These are phyloP conservation scores for Desmophyllum pertusum DNA, from an alignment of 92 coral and sea anemone species.

Conservation along the genomic window DNA sequence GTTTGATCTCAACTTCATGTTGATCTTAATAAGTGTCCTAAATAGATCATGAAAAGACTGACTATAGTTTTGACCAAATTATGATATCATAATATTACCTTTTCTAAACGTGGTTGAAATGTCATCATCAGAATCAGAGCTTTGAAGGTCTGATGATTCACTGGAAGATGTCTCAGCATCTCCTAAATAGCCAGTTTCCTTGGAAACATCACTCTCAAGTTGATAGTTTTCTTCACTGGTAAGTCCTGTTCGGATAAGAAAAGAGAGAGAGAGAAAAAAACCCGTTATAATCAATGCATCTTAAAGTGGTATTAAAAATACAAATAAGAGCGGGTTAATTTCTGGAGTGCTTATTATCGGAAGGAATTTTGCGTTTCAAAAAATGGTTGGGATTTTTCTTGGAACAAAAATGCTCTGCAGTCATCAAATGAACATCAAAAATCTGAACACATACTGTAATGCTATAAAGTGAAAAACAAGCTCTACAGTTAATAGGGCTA, in stretches of 20 bases:
- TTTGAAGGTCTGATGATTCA: not conserved
- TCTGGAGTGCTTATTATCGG: too few relatives aligned
- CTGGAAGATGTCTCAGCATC: constrained; percentile 1
- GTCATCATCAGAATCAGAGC: constrained; percentile 10
- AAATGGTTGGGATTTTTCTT: too few relatives aligned
- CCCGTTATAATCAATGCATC: not conserved
- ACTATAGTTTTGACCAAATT: not conserved
- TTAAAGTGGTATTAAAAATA: too few relatives aligned
- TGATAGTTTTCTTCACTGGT: not conserved
- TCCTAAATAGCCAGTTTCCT: not conserved
- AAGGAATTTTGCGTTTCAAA: too few relatives aligned
- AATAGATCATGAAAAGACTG: not conserved
- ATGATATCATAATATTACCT: not conserved
- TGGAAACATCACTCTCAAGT: not conserved
- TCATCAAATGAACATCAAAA: too few relatives aligned
- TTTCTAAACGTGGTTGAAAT: not conserved
- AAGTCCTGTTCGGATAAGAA: not conserved
- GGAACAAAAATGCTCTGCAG: too few relatives aligned
- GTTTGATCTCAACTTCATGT: too few relatives aligned
- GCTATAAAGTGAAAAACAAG: too few relatives aligned
- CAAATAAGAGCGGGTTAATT: too few relatives aligned
- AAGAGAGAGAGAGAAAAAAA: not conserved
- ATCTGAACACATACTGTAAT: too few relatives aligned
- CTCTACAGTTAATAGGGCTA: too few relatives aligned
- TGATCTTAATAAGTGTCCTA: too few relatives aligned